Conservation (phyloP, 2,888 invertebrate genomes). For the Idaea biselata region DNA sequence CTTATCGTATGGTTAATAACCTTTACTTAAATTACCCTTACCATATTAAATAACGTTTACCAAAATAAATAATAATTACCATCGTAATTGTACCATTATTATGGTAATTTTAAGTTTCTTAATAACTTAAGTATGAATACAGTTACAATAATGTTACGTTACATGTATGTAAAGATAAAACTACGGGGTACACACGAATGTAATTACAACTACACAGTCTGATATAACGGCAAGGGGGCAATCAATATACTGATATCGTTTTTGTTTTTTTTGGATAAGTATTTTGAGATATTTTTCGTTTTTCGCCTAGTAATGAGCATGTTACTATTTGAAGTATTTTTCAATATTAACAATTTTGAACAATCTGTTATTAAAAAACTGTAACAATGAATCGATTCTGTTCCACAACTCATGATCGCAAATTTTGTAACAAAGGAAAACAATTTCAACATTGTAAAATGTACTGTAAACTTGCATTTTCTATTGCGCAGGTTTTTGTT, state of each 20-base stretch:
- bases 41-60: background rate
- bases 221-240: slow-evolving; percentile 56
- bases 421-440: background rate
- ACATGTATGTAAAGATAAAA: slow-evolving; percentile 23
- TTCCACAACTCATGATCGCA: too few relatives aligned
- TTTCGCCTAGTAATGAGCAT: slow-evolving; percentile 15
- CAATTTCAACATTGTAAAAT: background rate
- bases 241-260: slow-evolving; percentile 32
- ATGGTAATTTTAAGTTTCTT: background rate
- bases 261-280: background rate
- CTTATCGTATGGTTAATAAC: too few relatives aligned
- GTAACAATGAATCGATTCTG: too few relatives aligned
- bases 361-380: too few relatives aligned
- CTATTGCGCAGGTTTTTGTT: background rate
- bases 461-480: background rate
- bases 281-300: background rate
- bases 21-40: background rate
- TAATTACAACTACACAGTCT: slow-evolving; percentile 65
- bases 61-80: background rate
- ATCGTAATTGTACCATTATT: background rate
- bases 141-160: slow-evolving; percentile 51
- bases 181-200: background rate
- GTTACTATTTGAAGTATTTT: background rate
- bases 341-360: too few relatives aligned
- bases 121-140: slow-evolving; percentile 6